Base-by-base conservation (phyloP, 2,888 invertebrate genomes). In the Mesoligia furuncula region DNA sequence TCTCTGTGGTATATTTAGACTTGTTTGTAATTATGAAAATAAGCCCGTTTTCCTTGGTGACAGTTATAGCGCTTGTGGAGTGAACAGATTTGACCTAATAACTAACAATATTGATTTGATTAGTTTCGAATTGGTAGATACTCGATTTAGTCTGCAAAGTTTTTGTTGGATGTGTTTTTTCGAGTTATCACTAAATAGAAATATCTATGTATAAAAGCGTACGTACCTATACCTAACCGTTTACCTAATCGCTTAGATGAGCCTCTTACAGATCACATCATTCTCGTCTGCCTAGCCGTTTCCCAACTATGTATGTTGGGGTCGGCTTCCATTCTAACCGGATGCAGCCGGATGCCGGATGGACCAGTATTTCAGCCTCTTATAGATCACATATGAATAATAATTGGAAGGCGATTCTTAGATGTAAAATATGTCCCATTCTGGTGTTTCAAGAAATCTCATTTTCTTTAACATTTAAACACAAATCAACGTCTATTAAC, bases 31-130 rank as follows among this genome's bases (percentile, higher is more conserved):
- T 76, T 73, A 72, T 64, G 64, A 74, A 67, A 78, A 75, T 66
- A 67, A 73, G 70, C 69, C 54, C 31, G 83, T 85, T 85, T 84
- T 84, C 83, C 75, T 84, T 84, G 83, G 74, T 67, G 71, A 69
- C 75, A 57, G 70, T 67, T 65, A 36, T 57, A 39, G 42, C 61
- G n/a, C 69, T 36, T 27, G 59, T 15, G 75, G 15, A 75, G 75
- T 85, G 51, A 74, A 72, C 65, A 72, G 48, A 73, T 71, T 57
- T 73, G 69, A 73, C 67, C 67, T 72, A 57, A 48, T 61, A 17
- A 57, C 36, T 72, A 69, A 71, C 66, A 48, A 36, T 39, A 67
- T 66, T 59, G 80, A 67, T 70, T 73, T 62, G 66, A 79, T 73
- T 67, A 70, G 61, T 27, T 62, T 42, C 39, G 67, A 57, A n/a